Evolutionary conservation across 2,797 vertebrate species (phyloP).

Genomic region (Clarias platycephalus): DNA sequence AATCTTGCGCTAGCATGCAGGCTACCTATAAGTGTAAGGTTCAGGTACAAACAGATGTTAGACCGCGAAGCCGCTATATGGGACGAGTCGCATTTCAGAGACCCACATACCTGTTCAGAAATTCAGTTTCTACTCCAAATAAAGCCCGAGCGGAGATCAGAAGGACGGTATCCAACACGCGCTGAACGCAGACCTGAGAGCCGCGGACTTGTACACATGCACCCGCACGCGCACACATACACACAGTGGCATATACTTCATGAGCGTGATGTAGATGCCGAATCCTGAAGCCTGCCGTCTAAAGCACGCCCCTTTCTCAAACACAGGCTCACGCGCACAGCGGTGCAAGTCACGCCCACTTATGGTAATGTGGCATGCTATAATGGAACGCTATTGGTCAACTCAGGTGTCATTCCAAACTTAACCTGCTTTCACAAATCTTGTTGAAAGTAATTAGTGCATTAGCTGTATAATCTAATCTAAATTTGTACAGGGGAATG

Average conservation of each 20-base stretch:
- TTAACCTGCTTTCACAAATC: neutral
- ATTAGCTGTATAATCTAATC: neutral
- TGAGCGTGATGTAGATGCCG: neutral
- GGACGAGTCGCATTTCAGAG: neutral
- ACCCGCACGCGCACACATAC: neutral
- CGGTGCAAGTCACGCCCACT: constrained; percentile 40
- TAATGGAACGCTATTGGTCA: constrained; percentile 21
- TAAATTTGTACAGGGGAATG: no score
- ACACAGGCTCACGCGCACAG: neutral
- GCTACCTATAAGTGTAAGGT: neutral
- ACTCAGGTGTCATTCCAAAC: constrained; percentile 17
- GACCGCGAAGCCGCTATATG: neutral
- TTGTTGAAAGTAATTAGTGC: neutral
- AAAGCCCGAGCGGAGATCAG: neutral
- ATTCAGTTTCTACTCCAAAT: neutral
- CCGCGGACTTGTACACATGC: neutral
- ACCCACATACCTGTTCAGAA: constrained; percentile 7
- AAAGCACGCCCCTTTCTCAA: constrained; percentile 17
- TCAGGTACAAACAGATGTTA: neutral
- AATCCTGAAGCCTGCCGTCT: neutral
- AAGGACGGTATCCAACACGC: neutral
- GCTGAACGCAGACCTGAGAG: neutral
- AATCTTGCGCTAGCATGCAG: neutral
- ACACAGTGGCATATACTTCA: neutral
- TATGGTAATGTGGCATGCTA: neutral